Conservation (phyloP, 2,113 vertebrate genomes). For the Barbus barbus region DNA sequence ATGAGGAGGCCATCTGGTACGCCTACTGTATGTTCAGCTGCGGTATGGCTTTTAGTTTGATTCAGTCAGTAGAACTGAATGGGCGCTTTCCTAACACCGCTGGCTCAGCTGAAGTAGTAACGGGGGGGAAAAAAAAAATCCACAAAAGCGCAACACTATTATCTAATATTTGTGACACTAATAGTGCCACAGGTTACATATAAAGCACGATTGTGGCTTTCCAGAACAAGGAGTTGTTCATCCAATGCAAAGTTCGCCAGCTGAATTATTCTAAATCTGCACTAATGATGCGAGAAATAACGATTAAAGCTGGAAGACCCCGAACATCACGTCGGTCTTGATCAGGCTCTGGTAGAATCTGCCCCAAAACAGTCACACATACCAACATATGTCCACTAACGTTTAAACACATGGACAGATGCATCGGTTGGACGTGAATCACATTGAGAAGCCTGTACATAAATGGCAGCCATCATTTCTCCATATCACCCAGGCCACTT, state of each 20-base stretch:
- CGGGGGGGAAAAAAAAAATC: not conserved
- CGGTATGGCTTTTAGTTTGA: slow-evolving; percentile 46
- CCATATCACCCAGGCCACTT: slow-evolving; percentile 67
- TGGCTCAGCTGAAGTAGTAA: slow-evolving; percentile 20
- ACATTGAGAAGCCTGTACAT: slow-evolving; percentile 70
- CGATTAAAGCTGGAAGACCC: slow-evolving; percentile 45
- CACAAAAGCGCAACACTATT: not conserved
- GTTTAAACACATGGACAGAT: slow-evolving; percentile 11
- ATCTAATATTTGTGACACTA: not conserved
- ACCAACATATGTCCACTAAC: not conserved
- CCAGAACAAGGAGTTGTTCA: not conserved
- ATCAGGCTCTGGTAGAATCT: slow-evolving; percentile 41
- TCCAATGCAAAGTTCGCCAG: not conserved
- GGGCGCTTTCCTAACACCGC: not conserved
- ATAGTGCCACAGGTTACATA: not conserved
- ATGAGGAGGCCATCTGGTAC: not conserved
- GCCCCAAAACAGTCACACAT: slow-evolving; percentile 20
- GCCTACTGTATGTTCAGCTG: slow-evolving; percentile 41
- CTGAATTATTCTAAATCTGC: not conserved
- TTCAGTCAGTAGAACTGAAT: not conserved
- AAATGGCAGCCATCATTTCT: slow-evolving; percentile 64
- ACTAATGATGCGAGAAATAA: not conserved
- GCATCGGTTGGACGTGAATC: slow-evolving; percentile 48
- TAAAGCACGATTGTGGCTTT: slow-evolving; percentile 4
- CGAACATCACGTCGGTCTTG: slow-evolving; percentile 38